These are phyloP conservation scores for Aphelenchoides fujianensis DNA, from an alignment of 1,140 invertebrate species.

Conservation along the genomic window DNA sequence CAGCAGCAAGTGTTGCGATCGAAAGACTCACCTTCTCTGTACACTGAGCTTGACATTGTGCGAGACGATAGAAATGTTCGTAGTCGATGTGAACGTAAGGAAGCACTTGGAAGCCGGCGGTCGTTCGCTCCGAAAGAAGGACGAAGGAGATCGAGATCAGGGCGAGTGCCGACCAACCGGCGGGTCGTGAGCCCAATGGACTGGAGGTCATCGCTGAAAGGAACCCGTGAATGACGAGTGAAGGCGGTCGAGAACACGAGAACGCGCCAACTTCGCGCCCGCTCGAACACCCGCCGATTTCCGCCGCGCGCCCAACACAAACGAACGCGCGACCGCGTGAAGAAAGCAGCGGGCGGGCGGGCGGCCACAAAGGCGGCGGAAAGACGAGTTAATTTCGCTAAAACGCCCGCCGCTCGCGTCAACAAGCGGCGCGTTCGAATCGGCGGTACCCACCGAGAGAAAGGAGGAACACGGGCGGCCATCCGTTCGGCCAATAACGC, in stretches of 20 bases:
- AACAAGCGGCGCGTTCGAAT: background rate
- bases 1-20: conserved; percentile 3
- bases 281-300: background rate
- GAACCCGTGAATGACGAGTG: background rate
- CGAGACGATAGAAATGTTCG: conserved; percentile 36
- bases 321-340: background rate
- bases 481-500: no score
- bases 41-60: conserved; percentile 48
- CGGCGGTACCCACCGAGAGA: no score
- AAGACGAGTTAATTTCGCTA: background rate
- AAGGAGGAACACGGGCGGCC: no score
- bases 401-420: background rate
- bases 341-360: background rate
- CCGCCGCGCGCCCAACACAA: background rate
- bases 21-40: conserved; percentile 35
- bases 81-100: conserved; percentile 46
- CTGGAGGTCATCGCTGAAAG: background rate
- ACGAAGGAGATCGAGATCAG: background rate
- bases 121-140: background rate
- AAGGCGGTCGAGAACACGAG: background rate
- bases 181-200: background rate
- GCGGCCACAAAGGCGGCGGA: background rate
- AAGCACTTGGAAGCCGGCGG: conserved; percentile 38
- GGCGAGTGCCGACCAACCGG: background rate
- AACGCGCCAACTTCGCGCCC: background rate